phyloP scores from a whole-genome alignment of 2,113 vertebrate species.

The Psittacus erithacus region DNA sequence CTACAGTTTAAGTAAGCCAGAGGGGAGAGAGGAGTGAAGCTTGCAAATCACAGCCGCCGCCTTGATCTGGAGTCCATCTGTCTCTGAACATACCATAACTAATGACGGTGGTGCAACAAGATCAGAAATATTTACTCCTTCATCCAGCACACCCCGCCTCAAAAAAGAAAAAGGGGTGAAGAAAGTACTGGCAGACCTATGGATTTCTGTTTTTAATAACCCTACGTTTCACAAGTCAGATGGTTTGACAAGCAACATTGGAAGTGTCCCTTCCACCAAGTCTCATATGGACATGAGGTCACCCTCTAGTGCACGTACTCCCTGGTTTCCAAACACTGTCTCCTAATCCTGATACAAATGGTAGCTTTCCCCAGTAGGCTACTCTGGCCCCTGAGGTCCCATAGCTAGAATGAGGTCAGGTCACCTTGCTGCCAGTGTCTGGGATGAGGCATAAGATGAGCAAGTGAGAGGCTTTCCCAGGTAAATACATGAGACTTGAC shows the following conservation, averaged over 20 bases:
- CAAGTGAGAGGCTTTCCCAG: neutral
- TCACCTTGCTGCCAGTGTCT: neutral
- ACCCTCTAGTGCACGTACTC: accelerated
- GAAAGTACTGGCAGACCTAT: neutral
- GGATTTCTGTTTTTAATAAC: neutral
- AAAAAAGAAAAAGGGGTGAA: neutral
- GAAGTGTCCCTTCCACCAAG: neutral
- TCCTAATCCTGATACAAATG: neutral
- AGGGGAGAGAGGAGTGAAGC: neutral
- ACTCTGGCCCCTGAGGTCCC: neutral
- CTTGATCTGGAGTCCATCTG: neutral
- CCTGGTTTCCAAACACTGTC: neutral
- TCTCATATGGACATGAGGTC: neutral
- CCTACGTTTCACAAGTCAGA: neutral
- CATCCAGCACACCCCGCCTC: neutral
- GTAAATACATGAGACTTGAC: conserved; percentile 7
- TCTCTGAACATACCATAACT: neutral
- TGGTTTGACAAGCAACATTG: neutral
- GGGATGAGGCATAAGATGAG: neutral
- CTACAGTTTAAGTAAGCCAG: neutral
- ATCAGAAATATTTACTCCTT: neutral
- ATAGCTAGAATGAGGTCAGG: neutral
- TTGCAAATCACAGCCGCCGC: neutral
- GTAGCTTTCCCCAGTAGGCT: neutral
- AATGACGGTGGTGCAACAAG: neutral